Base-by-base conservation (phyloP, 2,113 vertebrate genomes). In the Megalops atlanticus region DNA sequence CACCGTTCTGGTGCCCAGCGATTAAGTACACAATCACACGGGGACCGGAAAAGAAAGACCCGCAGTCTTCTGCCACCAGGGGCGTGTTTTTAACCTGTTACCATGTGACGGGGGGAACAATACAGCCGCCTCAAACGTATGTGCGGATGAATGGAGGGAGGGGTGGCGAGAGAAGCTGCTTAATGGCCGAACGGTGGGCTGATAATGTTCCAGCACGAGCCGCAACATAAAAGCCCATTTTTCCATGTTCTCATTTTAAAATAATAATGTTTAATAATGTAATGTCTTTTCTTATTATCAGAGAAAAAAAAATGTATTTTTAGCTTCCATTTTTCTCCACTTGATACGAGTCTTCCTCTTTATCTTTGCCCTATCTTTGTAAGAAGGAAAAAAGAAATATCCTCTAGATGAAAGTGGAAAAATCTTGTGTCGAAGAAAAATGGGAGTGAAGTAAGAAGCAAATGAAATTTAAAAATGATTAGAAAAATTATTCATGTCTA, bases 1-100 rank as follows among this genome's bases (percentile, higher is more conserved):
- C 38, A 64, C 41, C 84, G 75, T 49, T 76, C 47, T 76, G 14
- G 14, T 47, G 47, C 43, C n/a, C 33, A 49, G 47, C 47, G 43
- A 31, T 49, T 76, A n/a, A n/a, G n/a, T n/a, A n/a, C n/a, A 47
- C 47, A n/a, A 38, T 78, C 68, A 24, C 21, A 35, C 24, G 27
- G 38, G 39, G 54, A 52, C 38, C 40, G 15, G n/a, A 21, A 40
- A 76, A 78, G 68, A 39, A 49, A 78, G 36, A 35, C 52, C 77
- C 27, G 45, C 21, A 21, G 68, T 78, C 49, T 78, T 64, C 33
- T 12, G 5, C 11, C 54, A n/a, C 5, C 15, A 24, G 21, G 27
- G 24, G n/a, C 27, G 31, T 64, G 24, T 33, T 78, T 36, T 64
- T 5, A 35, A 15, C 6, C 36, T 58, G 47, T 58, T 58, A 77